Percentiles rank a stretch among this genome's conserved stretches.
Conservation (phyloP, 1,140 invertebrate species). For the Dreissena rostriformis region DNA sequence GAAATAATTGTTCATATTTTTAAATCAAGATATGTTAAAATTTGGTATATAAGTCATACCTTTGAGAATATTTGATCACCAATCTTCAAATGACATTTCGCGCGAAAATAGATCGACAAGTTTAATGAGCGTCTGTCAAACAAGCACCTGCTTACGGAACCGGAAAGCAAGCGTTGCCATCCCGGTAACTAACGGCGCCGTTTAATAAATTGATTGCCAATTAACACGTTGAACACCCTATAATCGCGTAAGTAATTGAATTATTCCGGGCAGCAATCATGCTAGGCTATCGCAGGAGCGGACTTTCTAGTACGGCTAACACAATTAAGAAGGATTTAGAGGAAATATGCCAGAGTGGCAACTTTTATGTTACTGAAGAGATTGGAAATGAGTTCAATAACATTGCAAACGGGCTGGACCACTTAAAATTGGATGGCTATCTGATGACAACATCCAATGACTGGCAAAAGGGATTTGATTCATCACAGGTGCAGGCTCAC, state of each 20-base stretch:
- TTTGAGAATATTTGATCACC: too few species aligned
- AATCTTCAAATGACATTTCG: constrained; percentile 12
- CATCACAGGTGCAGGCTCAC: constrained; percentile 42
- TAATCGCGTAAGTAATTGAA: constrained; percentile 13
- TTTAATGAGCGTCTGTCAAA: background rate
- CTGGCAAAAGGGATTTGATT: constrained; percentile 62
- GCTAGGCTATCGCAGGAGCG: constrained; percentile 15
- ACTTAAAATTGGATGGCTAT: constrained; percentile 71
- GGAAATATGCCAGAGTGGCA: constrained; percentile 68
- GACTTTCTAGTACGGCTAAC: constrained; percentile 41
- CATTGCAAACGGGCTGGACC: constrained; percentile 73
- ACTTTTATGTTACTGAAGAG: constrained; percentile 75
- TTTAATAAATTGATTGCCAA: constrained; percentile 34
- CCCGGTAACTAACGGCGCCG: constrained; percentile 52
- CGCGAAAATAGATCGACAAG: background rate
- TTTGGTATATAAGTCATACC: too few species aligned
- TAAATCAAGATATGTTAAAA: too few species aligned
- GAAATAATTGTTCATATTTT: too few species aligned
- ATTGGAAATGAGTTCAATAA: constrained; percentile 69
- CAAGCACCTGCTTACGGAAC: constrained; percentile 49
- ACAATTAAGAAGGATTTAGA: constrained; percentile 63
- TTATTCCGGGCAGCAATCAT: constrained; percentile 11
- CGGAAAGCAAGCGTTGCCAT: constrained; percentile 47
- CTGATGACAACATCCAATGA: constrained; percentile 68
- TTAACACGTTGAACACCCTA: constrained; percentile 39